phyloP scores from a whole-genome alignment of 2,797 vertebrate species.

The Rhynchotus rufescens region DNA sequence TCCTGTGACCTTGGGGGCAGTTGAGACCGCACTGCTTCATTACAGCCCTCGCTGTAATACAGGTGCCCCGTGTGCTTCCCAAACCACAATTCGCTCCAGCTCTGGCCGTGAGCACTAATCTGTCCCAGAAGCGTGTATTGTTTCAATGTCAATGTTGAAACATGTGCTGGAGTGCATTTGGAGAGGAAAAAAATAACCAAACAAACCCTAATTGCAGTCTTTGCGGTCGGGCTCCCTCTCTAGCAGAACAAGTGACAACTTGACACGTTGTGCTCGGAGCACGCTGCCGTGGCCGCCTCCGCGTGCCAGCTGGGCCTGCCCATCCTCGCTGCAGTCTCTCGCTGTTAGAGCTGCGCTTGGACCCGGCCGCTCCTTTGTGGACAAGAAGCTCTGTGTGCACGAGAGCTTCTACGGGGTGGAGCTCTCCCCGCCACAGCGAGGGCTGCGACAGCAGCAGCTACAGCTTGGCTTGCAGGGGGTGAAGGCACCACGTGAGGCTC shows the following conservation, averaged over 20 bases:
- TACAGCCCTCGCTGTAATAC: neutral
- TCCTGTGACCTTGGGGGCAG: neutral
- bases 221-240: slow-evolving; percentile 5
- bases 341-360: neutral
- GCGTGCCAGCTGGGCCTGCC: neutral
- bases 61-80: slow-evolving; percentile 33
- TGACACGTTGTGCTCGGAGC: slow-evolving; percentile 39
- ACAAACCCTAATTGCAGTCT: slow-evolving; percentile 51
- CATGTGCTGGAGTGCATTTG: neutral
- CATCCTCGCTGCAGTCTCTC: neutral
- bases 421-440: accelerated
- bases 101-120: neutral
- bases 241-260: slow-evolving; percentile 61
- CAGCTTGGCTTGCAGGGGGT: neutral
- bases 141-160: slow-evolving; percentile 51
- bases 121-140: slow-evolving; percentile 31
- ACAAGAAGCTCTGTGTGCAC: neutral
- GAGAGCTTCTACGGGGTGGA: neutral
- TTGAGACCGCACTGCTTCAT: neutral
- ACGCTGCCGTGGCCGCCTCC: neutral
- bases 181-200: neutral
- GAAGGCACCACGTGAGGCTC: neutral
- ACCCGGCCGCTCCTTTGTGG: neutral
- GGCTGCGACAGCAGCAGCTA: neutral
- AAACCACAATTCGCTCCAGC: slow-evolving; percentile 19